Conservation (phyloP, 1,140 invertebrate genomes). For the Pissodes strobi region DNA sequence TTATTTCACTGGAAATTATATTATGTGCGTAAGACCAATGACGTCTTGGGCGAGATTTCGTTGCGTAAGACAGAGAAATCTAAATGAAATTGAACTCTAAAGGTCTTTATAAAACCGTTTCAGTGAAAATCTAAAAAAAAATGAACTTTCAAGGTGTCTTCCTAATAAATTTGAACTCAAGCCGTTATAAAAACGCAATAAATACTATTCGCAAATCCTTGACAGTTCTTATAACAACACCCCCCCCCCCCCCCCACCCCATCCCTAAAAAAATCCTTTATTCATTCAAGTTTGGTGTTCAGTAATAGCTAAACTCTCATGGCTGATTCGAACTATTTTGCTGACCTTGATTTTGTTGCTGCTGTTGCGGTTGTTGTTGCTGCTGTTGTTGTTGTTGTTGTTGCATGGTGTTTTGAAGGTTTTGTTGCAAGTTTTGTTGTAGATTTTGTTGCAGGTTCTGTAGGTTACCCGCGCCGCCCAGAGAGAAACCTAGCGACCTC, state of each 20-base stretch:
- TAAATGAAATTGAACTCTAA: too few species aligned
- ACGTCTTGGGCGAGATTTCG: too few species aligned
- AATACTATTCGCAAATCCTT: too few species aligned
- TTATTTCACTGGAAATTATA: too few species aligned
- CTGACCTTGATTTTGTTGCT: conserved; percentile 56
- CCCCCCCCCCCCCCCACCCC: too few species aligned
- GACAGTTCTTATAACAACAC: too few species aligned
- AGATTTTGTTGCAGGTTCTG: conserved; percentile 63
- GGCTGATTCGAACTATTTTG: conserved; percentile 52
- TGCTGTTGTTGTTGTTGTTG: conserved; percentile 62
- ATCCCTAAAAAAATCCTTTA: neutral
- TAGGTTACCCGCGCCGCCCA: conserved; percentile 61
- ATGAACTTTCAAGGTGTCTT: too few species aligned
- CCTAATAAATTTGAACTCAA: too few species aligned
- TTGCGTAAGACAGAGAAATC: too few species aligned
- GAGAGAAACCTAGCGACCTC: conserved; percentile 66
- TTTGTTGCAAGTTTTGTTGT: conserved; percentile 61
- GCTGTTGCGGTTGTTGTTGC: conserved; percentile 58
- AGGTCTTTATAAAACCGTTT: too few species aligned
- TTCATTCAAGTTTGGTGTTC: conserved; percentile 41
- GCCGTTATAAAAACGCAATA: too few species aligned
- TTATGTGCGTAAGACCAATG: too few species aligned
- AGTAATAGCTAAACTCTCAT: conserved; percentile 69
- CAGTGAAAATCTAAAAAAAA: neutral
- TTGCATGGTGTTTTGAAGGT: conserved; percentile 54